Conservation (phyloP, 2,797 vertebrate genomes). For the Sebastes cheni region DNA sequence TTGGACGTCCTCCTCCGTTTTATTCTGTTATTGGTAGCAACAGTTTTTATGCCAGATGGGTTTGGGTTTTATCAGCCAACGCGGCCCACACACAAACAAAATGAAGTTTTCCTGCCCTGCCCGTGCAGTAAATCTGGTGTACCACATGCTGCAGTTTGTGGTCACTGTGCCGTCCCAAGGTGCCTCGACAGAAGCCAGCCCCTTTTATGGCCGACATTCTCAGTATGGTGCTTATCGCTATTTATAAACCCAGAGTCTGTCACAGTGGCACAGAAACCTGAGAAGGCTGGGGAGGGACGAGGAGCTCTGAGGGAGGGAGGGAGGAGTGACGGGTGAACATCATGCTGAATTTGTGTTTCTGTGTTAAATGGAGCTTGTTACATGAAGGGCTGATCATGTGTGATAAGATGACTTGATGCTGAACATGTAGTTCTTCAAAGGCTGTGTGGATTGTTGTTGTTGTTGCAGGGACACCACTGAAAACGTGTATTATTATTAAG, state of each 20-base stretch:
- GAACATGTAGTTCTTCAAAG: background rate
- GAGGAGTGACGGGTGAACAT: background rate
- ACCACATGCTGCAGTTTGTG: constrained; percentile 34
- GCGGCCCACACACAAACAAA: constrained; percentile 11
- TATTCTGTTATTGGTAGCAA: background rate
- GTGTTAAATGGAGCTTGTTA: constrained; percentile 46
- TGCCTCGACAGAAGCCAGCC: constrained; percentile 57
- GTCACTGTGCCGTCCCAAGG: constrained; percentile 34
- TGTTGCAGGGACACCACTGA: background rate
- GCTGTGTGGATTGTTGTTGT: background rate
- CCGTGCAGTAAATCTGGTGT: background rate
- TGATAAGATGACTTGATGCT: background rate
- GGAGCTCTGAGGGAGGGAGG: background rate
- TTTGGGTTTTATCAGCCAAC: background rate
- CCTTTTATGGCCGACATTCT: constrained; percentile 78
- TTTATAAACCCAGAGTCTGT: constrained; percentile 67
- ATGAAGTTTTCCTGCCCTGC: background rate
- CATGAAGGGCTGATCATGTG: constrained; percentile 5
- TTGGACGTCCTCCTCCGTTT: background rate
- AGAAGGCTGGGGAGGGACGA: constrained; percentile 34
- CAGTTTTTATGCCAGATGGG: background rate
- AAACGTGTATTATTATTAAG: background rate
- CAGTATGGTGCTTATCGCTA: constrained; percentile 60
- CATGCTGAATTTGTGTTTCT: constrained; percentile 53
- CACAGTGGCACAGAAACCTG: constrained; percentile 70